These are phyloP conservation scores for Ceyx melanurus DNA, from an alignment of 2,113 vertebrate genomes.

Conservation along the genomic window DNA sequence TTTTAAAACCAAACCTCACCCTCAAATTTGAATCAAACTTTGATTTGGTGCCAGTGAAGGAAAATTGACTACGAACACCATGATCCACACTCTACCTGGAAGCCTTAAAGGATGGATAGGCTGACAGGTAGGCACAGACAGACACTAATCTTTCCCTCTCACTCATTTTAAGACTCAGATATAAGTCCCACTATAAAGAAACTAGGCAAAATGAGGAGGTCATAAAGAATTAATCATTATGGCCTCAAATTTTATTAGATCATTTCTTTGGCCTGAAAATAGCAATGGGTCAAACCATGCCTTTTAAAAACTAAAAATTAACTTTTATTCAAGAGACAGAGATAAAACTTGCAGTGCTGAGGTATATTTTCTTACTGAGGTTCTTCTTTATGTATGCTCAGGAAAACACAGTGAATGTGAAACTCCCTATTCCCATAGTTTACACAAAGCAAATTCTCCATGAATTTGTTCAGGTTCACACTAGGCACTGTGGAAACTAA, in stretches of 20 bases:
- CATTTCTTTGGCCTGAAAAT: constrained; percentile 35
- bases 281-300: not conserved
- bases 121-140: not conserved
- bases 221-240: constrained; percentile 24
- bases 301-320: constrained; percentile 10
- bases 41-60: not conserved
- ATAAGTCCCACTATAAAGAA: not conserved
- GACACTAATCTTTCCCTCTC: not conserved
- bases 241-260: constrained; percentile 30
- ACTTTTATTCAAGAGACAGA: not conserved
- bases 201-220: not conserved
- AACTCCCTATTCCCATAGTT: not conserved
- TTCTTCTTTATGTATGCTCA: not conserved
- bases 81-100: not conserved
- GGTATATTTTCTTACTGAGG: not conserved
- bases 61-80: not conserved
- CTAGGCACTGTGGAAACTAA: not conserved
- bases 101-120: not conserved
- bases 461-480: not conserved
- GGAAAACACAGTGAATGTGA: not conserved
- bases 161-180: not conserved
- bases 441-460: not conserved
- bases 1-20: not conserved
- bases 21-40: not conserved
- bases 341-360: not conserved